Conservation (phyloP, 2,888 invertebrate genomes). For the Flexamia atlantica region DNA sequence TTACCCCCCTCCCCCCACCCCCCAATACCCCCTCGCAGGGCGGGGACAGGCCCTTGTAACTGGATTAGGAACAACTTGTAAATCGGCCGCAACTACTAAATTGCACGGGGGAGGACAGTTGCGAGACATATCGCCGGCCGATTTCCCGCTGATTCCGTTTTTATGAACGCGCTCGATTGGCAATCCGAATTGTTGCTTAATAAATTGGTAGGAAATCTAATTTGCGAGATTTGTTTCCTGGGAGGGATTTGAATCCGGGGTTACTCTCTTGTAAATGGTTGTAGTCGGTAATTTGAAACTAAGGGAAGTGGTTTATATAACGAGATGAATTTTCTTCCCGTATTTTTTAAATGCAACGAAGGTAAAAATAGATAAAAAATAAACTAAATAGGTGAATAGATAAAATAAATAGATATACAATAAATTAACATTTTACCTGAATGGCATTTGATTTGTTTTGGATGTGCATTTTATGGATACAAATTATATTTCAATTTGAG, state of each 20-base stretch:
- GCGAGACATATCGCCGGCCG: background rate
- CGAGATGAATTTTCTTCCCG: too few species aligned
- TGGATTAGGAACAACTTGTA: conserved; percentile 42
- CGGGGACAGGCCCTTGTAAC: conserved; percentile 22
- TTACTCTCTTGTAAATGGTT: background rate
- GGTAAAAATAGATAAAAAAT: too few species aligned
- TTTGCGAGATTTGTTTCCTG: conserved; percentile 9
- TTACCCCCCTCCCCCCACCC: background rate
- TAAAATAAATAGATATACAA: too few species aligned
- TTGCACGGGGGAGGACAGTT: conserved; percentile 48
- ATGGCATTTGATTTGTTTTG: too few species aligned
- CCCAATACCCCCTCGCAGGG: background rate
- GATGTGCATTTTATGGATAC: too few species aligned
- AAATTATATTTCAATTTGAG: too few species aligned
- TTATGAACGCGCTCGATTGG: conserved; percentile 48
- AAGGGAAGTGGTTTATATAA: too few species aligned
- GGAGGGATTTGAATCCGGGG: background rate
- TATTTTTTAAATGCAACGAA: too few species aligned
- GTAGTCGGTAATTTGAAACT: too few species aligned
- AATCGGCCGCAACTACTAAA: conserved; percentile 48
- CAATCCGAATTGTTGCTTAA: conserved; percentile 30
- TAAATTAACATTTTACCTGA: too few species aligned
- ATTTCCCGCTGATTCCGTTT: conserved; percentile 45
- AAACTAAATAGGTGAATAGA: too few species aligned
- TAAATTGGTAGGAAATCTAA: conserved; percentile 39